Percentiles rank a stretch among this genome's conserved stretches.
phyloP scores from a whole-genome alignment of 2,797 vertebrate genomes.

The Lepilemur septentrionalis region DNA sequence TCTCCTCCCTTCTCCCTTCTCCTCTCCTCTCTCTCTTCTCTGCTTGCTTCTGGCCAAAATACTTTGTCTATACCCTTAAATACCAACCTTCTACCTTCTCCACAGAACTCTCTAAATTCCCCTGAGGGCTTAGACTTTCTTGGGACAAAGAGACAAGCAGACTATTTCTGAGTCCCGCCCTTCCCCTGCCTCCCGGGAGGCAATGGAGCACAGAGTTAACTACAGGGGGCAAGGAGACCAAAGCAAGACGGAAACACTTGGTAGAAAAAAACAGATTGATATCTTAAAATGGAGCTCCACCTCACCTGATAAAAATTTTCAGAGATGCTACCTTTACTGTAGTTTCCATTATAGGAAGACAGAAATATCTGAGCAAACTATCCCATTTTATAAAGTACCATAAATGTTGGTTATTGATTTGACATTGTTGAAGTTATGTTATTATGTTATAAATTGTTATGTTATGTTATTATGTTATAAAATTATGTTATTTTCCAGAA shows the following conservation, averaged over 20 bases:
- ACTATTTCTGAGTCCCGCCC: constrained; percentile 50
- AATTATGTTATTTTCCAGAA: constrained; percentile 23
- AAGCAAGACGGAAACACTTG: not conserved
- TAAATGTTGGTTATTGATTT: not conserved
- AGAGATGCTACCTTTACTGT: not conserved
- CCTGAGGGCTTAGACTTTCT: constrained; percentile 38
- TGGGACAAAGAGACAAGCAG: not conserved
- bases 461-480: not conserved
- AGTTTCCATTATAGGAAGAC: not conserved
- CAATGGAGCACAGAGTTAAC: not conserved
- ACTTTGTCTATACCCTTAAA: constrained; percentile 30
- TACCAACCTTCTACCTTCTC: constrained; percentile 38
- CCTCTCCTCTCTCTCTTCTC: not conserved
- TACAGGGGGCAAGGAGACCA: not conserved
- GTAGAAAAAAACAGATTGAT: not conserved
- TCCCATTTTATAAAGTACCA: not conserved
- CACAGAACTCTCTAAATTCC: constrained; percentile 11
- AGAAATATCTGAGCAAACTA: not conserved
- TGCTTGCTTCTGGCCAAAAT: constrained; percentile 28
- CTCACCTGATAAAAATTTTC: not conserved
- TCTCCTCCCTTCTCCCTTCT: no score
- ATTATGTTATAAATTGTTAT: constrained; percentile 20
- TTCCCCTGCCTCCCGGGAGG: not conserved
- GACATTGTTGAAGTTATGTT: constrained; percentile 4
- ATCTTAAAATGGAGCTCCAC: not conserved